These are phyloP conservation scores for Amblyornis subalaris DNA, from an alignment of 2,113 vertebrate species.

Conservation along the genomic window DNA sequence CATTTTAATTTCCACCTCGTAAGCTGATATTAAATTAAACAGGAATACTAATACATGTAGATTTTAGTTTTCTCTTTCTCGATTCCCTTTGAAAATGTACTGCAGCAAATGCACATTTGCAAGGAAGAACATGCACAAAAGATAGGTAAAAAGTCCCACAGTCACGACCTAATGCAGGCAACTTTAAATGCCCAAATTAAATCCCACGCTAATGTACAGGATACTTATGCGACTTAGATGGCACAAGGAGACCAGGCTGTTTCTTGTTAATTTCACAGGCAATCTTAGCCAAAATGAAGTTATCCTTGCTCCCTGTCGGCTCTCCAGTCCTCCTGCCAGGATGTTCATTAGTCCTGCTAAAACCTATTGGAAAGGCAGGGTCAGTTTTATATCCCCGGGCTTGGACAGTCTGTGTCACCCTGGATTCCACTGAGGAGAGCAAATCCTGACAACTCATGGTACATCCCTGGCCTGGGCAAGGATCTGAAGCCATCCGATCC, in stretches of 20 bases:
- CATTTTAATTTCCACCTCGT: slow-evolving; percentile 53
- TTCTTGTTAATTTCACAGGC: neutral
- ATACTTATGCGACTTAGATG: rapidly evolving
- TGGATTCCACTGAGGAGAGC: neutral
- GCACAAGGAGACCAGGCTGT: rapidly evolving
- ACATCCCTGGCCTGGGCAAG: neutral
- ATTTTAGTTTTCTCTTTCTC: neutral
- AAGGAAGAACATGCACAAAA: neutral
- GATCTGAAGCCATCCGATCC: rapidly evolving
- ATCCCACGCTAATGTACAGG: neutral
- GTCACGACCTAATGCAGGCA: neutral
- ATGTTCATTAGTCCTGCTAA: neutral
- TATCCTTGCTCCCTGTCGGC: rapidly evolving
- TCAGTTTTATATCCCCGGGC: neutral
- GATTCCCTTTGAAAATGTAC: neutral
- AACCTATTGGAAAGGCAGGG: neutral
- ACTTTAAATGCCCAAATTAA: neutral
- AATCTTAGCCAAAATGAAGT: neutral
- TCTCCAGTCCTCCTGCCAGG: neutral
- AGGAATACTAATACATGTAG: neutral
- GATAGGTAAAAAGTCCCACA: neutral
- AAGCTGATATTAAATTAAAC: slow-evolving; percentile 54
- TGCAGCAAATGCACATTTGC: neutral
- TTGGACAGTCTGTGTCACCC: neutral
- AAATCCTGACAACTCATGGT: neutral